Evolutionary conservation across 2,888 invertebrate genomes (phyloP), one percentile per base, ranked within the genome.

Genomic region (Coenonympha arcania): DNA sequence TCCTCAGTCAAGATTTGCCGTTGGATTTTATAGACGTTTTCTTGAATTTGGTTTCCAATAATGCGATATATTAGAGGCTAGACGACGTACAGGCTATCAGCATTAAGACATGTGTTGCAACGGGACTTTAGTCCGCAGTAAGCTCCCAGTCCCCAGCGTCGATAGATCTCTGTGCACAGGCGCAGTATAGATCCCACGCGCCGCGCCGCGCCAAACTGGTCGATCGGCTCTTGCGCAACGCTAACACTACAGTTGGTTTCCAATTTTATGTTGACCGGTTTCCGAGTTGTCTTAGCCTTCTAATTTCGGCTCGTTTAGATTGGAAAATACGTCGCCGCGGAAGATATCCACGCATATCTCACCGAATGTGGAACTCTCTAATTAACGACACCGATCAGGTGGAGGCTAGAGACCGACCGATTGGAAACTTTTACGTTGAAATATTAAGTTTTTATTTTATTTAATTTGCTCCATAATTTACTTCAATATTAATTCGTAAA

Each of bases 191-290:
- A 74, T 77, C 83, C 82, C 84, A 82, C 81, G 81, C 65, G 51
- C 62, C 75, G 77, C 81, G 81, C 65, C 50, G 61, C 75, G 77
- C 74, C 71, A 75, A 82, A 80, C 83, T 75, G 79, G 84, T 79
- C 74, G 71, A 67, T 69, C 79, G 68, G 65, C 76, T 75, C 75
- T 85, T 84, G 83, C 82, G 84, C 86, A 86, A 86, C 80, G 61
- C 66, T 65, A 69, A 76, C 70, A 78, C 82, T 77, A 83, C 82
- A 81, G 76, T 83, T 79, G 82, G 85, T 85, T 85, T 85, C 83
- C 85, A 85, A 86, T 84, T 85, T 86, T 85, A 85, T 84, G 85
- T 86, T 85, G 84, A 86, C 85, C 85, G 85, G 85, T 86, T 85
- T 73, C 72, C 61, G 77, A 82, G 75, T 79, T 76, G 84, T 81